Percentiles rank a stretch among this genome's conserved stretches.
These are phyloP conservation scores for Heliconius cydno DNA, from an alignment of 2,888 invertebrate species.

Conservation along the genomic window DNA sequence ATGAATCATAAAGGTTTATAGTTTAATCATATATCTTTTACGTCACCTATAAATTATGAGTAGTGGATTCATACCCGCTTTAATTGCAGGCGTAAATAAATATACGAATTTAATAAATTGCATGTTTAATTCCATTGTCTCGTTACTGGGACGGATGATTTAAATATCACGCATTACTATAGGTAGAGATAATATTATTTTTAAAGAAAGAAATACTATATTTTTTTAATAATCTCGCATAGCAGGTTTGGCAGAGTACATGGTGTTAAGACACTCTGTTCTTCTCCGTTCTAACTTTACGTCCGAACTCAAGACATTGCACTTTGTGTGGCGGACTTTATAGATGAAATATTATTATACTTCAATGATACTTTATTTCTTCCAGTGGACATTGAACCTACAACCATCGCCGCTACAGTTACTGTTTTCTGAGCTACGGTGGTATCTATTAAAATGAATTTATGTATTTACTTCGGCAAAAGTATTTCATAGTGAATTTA, in stretches of 20 bases:
- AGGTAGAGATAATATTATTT: not conserved
- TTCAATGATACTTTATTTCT: not conserved
- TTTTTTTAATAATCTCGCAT: too few species aligned
- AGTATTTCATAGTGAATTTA: slow-evolving; percentile 7
- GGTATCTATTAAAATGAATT: slow-evolving; percentile 11
- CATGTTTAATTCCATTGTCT: slow-evolving; percentile 14
- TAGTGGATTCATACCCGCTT: not conserved
- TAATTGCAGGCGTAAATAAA: slow-evolving; percentile 15
- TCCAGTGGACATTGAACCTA: not conserved
- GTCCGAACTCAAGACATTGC: not conserved
- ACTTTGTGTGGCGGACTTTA: not conserved
- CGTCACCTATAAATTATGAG: not conserved
- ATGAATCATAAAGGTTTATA: not conserved
- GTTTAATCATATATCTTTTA: not conserved
- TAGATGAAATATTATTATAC: too few species aligned
- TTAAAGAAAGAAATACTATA: too few species aligned
- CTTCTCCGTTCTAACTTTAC: not conserved
- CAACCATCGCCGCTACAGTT: not conserved
- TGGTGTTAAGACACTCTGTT: not conserved
- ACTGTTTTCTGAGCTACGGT: not conserved
- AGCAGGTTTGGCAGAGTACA: too few species aligned
- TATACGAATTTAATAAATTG: not conserved
- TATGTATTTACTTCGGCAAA: slow-evolving; percentile 21
- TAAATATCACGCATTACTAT: not conserved
- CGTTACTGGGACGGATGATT: not conserved